Percentiles rank a stretch among this genome's conserved stretches.
phyloP scores from a whole-genome alignment of 2,797 vertebrate species.

The Momotus momota region DNA sequence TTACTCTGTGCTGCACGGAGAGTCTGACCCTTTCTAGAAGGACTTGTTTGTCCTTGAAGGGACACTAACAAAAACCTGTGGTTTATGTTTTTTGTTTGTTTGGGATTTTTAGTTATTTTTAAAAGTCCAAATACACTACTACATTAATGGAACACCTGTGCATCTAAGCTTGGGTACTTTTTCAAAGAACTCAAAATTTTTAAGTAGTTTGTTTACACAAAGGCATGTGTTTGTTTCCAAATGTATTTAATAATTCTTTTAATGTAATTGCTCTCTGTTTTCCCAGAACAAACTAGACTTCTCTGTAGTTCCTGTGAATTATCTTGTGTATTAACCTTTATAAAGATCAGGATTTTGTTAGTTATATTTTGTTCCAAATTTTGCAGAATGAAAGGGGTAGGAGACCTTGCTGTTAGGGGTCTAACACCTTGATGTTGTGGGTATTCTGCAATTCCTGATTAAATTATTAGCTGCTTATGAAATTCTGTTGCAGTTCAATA shows the following conservation, averaged over 20 bases:
- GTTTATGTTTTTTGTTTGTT: neutral
- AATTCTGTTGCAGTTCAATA: neutral
- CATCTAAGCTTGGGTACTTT: neutral
- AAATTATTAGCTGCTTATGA: neutral
- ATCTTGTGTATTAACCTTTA: neutral
- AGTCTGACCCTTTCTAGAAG: neutral
- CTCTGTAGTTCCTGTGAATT: neutral
- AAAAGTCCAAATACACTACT: neutral
- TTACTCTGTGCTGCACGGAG: neutral
- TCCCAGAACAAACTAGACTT: neutral
- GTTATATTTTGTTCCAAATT: neutral
- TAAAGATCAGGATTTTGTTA: neutral
- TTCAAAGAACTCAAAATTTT: neutral
- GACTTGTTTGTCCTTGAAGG: neutral
- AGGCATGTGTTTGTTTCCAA: neutral
- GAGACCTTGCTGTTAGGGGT: neutral
- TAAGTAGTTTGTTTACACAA: neutral
- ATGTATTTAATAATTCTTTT: neutral
- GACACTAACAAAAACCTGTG: fast-evolving
- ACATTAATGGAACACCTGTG: neutral
- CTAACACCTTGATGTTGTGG: neutral
- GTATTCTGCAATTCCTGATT: neutral
- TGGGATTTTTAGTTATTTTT: neutral
- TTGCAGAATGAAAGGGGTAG: neutral
- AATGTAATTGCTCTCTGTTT: neutral